Evolutionary conservation across 2,113 vertebrate species (phyloP).

Genomic region (Myrmecophaga tridactyla): DNA sequence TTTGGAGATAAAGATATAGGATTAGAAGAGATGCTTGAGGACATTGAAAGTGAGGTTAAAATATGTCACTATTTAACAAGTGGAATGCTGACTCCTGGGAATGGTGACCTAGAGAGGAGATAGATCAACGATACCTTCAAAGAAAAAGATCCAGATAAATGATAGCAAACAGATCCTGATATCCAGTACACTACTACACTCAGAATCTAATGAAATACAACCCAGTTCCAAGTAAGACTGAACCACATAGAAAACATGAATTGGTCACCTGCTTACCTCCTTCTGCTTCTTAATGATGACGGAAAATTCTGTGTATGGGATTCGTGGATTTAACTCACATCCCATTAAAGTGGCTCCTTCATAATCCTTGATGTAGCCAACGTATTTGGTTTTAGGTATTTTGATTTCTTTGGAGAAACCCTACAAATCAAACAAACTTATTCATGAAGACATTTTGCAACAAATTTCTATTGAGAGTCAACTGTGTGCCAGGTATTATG

Average conservation of each 20-base stretch:
- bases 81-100: neutral
- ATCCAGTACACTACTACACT: accelerated
- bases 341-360: slow-evolving; percentile 99
- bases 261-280: slow-evolving; percentile 85
- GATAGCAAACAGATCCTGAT: neutral
- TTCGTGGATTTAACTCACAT: slow-evolving; percentile 97
- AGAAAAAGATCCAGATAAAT: neutral
- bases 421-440: slow-evolving; percentile 79
- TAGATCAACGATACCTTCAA: neutral
- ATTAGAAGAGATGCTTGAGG: neutral
- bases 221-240: neutral
- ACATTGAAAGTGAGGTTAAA: neutral
- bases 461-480: neutral
- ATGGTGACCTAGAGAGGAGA: neutral
- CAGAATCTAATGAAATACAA: neutral
- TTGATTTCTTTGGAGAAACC: slow-evolving; percentile 99
- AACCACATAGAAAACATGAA: neutral
- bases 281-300: slow-evolving; percentile 99
- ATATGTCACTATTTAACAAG: neutral
- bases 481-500: neutral
- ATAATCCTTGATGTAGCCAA: slow-evolving; percentile 99
- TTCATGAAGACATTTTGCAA: neutral
- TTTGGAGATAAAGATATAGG: neutral
- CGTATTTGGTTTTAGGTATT: slow-evolving; percentile 96
- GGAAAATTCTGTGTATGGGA: slow-evolving; percentile 98